Evolutionary conservation across 1,140 invertebrate species (phyloP).

Genomic region (Yoshiicerus persimilis): DNA sequence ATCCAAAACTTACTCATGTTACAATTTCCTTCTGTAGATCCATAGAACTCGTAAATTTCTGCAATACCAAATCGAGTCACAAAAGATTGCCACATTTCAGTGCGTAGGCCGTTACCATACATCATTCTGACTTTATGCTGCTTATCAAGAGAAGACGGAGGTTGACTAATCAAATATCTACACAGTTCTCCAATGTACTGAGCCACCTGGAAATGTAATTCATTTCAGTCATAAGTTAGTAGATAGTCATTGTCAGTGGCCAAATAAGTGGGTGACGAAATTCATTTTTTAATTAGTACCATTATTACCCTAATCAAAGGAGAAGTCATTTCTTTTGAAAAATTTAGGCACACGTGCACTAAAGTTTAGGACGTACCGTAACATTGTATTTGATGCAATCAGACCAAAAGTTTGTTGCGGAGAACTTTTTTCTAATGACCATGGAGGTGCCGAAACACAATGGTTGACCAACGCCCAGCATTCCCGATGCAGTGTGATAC

Average conservation of each 20-base stretch:
- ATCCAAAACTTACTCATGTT: slow-evolving; percentile 69
- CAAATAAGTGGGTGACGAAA: too few species aligned
- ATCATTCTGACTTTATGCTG: slow-evolving; percentile 76
- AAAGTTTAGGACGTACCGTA: slow-evolving; percentile 67
- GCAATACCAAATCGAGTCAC: slow-evolving; percentile 79
- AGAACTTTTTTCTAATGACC: slow-evolving; percentile 72
- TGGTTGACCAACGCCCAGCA: slow-evolving; percentile 64
- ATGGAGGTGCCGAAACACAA: slow-evolving; percentile 65
- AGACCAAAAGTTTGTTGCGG: slow-evolving; percentile 73
- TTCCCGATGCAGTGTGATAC: slow-evolving; percentile 68
- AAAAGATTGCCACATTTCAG: slow-evolving; percentile 94
- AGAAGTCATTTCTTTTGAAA: background rate
- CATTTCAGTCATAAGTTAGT: background rate
- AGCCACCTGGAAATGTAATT: slow-evolving; percentile 63
- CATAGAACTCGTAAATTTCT: slow-evolving; percentile 77
- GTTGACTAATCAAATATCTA: slow-evolving; percentile 88
- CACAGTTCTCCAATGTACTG: slow-evolving; percentile 99
- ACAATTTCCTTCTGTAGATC: slow-evolving; percentile 95
- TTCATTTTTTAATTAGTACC: too few species aligned
- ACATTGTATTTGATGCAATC: slow-evolving; percentile 92
- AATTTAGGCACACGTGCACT: background rate
- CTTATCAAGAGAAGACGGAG: slow-evolving; percentile 71
- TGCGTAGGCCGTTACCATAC: slow-evolving; percentile 92
- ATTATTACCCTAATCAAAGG: too few species aligned
- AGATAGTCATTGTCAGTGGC: too few species aligned